These are phyloP conservation scores for Napeogenes inachia DNA, from an alignment of 2,888 invertebrate genomes.

Conservation along the genomic window DNA sequence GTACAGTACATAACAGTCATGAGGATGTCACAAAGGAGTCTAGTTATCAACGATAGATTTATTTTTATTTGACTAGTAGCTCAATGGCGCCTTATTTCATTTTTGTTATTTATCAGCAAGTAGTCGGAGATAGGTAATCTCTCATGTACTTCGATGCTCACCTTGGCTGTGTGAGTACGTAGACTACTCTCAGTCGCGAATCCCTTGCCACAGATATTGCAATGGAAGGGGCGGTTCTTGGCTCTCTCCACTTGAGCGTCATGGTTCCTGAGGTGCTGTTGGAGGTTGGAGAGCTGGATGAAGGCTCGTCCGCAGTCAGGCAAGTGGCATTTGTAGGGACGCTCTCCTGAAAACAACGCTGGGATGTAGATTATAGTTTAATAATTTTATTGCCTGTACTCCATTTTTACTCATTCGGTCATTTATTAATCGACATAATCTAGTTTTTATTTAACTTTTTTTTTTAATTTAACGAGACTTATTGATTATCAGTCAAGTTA, in stretches of 20 bases:
- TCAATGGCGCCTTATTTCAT: background rate
- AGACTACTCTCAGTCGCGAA: conserved; percentile 97
- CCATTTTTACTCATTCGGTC: too few species aligned
- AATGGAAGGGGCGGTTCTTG: conserved; percentile 96
- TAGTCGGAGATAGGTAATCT: background rate
- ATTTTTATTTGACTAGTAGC: background rate
- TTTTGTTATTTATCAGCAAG: background rate
- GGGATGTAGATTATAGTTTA: too few species aligned
- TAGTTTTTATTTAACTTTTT: too few species aligned
- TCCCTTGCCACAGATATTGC: conserved; percentile 97
- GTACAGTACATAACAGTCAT: background rate
- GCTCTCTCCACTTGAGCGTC: conserved; percentile 96
- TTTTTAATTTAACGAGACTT: too few species aligned
- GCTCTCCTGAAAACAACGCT: conserved; percentile 83
- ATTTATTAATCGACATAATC: too few species aligned
- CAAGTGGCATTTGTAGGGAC: conserved; percentile 97
- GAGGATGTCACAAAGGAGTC: background rate
- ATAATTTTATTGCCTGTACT: too few species aligned
- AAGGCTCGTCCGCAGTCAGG: conserved; percentile 97
- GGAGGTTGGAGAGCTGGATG: conserved; percentile 96
- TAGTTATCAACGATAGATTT: background rate
- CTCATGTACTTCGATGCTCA: conserved; percentile 74
- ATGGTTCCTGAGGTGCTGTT: conserved; percentile 96
- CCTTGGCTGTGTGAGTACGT: conserved; percentile 97
- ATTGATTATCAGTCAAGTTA: too few species aligned